Percentiles rank a stretch among this genome's conserved stretches.
phyloP scores from a whole-genome alignment of 2,888 invertebrate species.

The Sturmia bella region DNA sequence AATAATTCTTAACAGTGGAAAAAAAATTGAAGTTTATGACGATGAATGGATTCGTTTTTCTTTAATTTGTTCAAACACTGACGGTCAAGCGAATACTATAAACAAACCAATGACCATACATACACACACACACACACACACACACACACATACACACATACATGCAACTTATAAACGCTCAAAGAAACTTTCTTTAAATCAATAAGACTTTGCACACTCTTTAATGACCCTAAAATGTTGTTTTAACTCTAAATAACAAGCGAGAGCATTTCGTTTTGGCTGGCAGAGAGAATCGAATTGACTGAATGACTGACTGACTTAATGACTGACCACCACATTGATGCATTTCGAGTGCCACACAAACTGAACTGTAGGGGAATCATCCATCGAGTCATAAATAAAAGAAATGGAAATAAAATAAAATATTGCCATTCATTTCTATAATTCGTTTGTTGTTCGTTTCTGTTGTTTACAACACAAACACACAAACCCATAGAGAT shows the following conservation, averaged over 20 bases:
- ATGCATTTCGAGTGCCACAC: constrained; percentile 51
- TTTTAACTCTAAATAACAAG: constrained; percentile 37
- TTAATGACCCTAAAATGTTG: constrained; percentile 59
- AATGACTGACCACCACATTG: constrained; percentile 22
- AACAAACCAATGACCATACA: constrained; percentile 43
- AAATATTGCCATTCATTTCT: constrained; percentile 72
- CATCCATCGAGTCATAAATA: constrained; percentile 50
- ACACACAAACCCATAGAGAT: constrained; percentile 2
- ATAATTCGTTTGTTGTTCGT: constrained; percentile 68
- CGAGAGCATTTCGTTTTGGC: neutral
- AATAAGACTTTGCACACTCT: constrained; percentile 42
- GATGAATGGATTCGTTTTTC: constrained; percentile 77
- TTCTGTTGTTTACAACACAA: neutral
- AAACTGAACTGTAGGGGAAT: constrained; percentile 64
- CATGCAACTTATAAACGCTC: constrained; percentile 39
- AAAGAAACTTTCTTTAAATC: constrained; percentile 63
- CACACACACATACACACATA: constrained; percentile 28
- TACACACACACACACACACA: constrained; percentile 17
- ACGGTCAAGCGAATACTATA: constrained; percentile 43
- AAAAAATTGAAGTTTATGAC: constrained; percentile 80
- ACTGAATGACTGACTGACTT: constrained; percentile 6
- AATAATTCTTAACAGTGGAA: constrained; percentile 77
- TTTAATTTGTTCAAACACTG: constrained; percentile 63
- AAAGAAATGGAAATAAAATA: constrained; percentile 65
- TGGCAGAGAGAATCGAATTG: neutral